Conservation (phyloP, 2,797 vertebrate genomes). For the Ispidina picta region DNA sequence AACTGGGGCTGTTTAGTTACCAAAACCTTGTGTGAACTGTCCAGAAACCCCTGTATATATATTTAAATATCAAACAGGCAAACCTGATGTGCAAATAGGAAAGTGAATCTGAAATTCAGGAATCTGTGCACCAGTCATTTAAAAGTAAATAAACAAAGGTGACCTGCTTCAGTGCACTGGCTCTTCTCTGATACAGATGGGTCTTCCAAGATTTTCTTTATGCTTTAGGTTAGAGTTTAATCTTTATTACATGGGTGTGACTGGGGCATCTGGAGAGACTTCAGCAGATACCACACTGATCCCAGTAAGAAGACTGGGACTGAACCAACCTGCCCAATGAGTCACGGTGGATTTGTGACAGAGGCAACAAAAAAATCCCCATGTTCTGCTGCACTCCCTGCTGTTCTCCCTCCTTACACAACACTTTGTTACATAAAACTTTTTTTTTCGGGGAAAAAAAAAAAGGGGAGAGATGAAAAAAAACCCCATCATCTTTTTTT, state of each 20-base stretch:
- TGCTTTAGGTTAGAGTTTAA: not conserved
- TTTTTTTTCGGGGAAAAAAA: not conserved
- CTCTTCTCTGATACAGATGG: not conserved
- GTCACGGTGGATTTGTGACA: not conserved
- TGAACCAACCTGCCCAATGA: not conserved
- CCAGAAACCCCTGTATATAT: too few relatives aligned
- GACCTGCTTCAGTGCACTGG: not conserved
- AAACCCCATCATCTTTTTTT: conserved; percentile 12
- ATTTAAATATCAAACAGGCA: not conserved
- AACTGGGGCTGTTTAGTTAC: not conserved
- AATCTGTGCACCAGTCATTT: not conserved
- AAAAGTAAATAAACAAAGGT: not conserved
- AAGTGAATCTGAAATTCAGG: not conserved
- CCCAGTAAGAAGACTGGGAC: not conserved
- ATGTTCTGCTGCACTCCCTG: conserved; percentile 22
- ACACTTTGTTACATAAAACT: conserved; percentile 45
- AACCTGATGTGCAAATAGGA: not conserved
- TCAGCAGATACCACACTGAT: not conserved
- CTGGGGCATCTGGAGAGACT: not conserved
- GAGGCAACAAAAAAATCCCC: conserved; percentile 9
- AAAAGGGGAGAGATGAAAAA: not conserved
- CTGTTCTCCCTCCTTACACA: conserved; percentile 51
- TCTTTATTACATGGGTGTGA: not conserved
- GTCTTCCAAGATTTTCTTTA: not conserved
- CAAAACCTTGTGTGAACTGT: not conserved